Percentiles rank a stretch among this genome's conserved stretches.
Evolutionary conservation across 2,888 invertebrate species (phyloP).

Genomic region (Tinea trinotella): DNA sequence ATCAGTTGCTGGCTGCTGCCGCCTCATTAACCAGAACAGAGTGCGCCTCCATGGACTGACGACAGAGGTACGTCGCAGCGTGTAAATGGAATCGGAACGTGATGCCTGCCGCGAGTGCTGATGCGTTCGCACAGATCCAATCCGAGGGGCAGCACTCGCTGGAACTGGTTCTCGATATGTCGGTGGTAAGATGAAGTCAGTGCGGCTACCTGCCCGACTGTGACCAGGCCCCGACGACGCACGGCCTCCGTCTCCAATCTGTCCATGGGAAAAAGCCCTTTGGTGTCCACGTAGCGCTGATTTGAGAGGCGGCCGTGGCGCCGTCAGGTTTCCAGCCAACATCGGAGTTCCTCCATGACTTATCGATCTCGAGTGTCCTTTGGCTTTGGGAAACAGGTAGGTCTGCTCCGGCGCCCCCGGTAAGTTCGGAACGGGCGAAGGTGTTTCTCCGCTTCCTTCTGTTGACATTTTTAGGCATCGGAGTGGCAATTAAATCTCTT

Average conservation of each 20-base stretch:
- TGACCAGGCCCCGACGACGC: conserved; percentile 74
- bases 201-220: conserved; percentile 87
- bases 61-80: conserved; percentile 81
- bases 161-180: conserved; percentile 80
- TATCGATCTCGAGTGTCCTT: conserved; percentile 84
- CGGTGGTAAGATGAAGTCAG: conserved; percentile 90
- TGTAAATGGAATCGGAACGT: conserved; percentile 91
- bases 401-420: conserved; percentile 68
- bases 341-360: conserved; percentile 84
- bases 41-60: conserved; percentile 81
- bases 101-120: conserved; percentile 90
- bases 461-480: conserved; percentile 80
- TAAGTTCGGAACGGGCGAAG: conserved; percentile 60
- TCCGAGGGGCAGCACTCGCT: conserved; percentile 52
- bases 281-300: conserved; percentile 83
- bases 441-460: conserved; percentile 75
- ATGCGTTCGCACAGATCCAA: conserved; percentile 62
- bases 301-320: conserved; percentile 79
- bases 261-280: conserved; percentile 89
- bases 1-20: conserved; percentile 76
- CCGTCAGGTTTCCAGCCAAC: conserved; percentile 50
- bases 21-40: conserved; percentile 73
- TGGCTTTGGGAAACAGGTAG: conserved; percentile 65
- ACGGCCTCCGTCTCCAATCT: conserved; percentile 78
- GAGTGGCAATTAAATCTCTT: conserved; percentile 30